Evolutionary conservation across 1,140 invertebrate genomes (phyloP), one percentile per base, ranked within the genome.

Genomic region (Macrocentrus cingulum): DNA sequence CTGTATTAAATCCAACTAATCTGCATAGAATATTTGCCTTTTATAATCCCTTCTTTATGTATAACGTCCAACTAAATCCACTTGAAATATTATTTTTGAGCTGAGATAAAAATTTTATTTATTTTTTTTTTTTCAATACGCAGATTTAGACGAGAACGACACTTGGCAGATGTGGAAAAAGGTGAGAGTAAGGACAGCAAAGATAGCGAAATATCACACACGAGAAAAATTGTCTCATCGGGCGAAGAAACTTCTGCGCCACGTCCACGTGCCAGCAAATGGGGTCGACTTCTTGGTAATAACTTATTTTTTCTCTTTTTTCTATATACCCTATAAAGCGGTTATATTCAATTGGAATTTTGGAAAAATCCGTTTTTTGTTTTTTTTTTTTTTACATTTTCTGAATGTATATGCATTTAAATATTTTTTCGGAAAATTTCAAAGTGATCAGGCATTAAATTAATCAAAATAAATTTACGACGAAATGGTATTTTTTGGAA

Each of bases 281-380:
- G 91, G 91, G 89, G 90, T 32, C 85, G 90, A 59, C 80, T 93
- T 61, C 75, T 91, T 66, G 88, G 88, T 68, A 70, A 68, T 60
- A 59, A 36, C 61, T 65, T 7, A n/a, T 52, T 15, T 45, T 34
- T 34, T n/a, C n/a, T n/a, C n/a, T n/a, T n/a, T n/a, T n/a, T n/a
- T n/a, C n/a, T n/a, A n/a, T n/a, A n/a, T n/a, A n/a, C n/a, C n/a
- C n/a, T n/a, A n/a, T n/a, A n/a, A n/a, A n/a, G n/a, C n/a, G n/a
- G n/a, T n/a, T n/a, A n/a, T n/a, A n/a, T n/a, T n/a, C n/a, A n/a
- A n/a, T n/a, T n/a, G n/a, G n/a, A n/a, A n/a, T n/a, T n/a, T n/a
- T n/a, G n/a, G n/a, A n/a, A n/a, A n/a, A n/a, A n/a, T n/a, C n/a
- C n/a, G n/a, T n/a, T n/a, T n/a, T n/a, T n/a, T n/a, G n/a, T n/a